Evolutionary conservation across 2,113 vertebrate species (phyloP).

Genomic region (Neopipo cinnamomea): DNA sequence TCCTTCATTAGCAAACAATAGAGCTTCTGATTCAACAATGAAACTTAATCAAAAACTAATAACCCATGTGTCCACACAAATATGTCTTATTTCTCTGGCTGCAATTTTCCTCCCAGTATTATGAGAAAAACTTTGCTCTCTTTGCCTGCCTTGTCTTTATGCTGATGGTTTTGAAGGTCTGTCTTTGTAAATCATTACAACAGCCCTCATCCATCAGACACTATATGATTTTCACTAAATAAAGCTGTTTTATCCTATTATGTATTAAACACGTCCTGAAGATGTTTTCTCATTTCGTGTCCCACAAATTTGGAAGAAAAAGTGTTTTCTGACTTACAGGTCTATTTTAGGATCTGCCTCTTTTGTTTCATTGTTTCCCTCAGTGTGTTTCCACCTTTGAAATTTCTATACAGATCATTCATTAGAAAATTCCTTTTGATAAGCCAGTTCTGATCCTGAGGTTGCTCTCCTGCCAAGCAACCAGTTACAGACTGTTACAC

Average conservation of each 20-base stretch:
- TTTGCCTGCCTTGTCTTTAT: not conserved
- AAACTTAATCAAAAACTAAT: slow-evolving; percentile 26
- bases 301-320: not conserved
- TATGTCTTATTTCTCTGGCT: not conserved
- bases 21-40: not conserved
- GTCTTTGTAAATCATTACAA: not conserved
- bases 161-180: not conserved
- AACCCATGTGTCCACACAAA: not conserved
- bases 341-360: not conserved
- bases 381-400: not conserved
- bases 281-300: not conserved
- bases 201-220: not conserved
- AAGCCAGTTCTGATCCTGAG: not conserved
- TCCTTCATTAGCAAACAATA: not conserved
- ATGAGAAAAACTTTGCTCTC: not conserved
- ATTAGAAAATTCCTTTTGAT: not conserved
- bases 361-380: not conserved
- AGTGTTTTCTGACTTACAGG: not conserved
- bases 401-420: not conserved
- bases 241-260: not conserved
- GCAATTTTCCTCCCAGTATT: not conserved
- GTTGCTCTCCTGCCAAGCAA: not conserved
- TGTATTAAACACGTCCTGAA: not conserved
- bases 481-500: not conserved
- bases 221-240: not conserved